Percentiles rank a stretch among this genome's conserved stretches.
phyloP scores from a whole-genome alignment of 2,797 vertebrate genomes.

The Erpetoichthys calabaricus region DNA sequence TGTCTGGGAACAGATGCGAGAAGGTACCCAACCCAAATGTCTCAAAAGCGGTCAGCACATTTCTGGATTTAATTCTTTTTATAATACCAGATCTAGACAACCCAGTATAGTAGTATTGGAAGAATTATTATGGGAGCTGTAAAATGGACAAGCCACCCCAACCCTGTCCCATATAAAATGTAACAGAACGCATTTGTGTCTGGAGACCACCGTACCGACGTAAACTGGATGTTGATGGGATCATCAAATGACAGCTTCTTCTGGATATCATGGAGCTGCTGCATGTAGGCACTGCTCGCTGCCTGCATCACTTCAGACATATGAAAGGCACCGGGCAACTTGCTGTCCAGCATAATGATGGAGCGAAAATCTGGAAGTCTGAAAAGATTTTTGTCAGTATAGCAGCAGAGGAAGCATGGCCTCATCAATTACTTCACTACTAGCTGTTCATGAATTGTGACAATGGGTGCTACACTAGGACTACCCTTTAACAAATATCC shows the following conservation, averaged over 20 bases:
- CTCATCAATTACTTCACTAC: background rate
- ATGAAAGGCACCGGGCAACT: conserved; percentile 60
- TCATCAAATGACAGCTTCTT: conserved; percentile 55
- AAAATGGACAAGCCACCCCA: too few relatives aligned
- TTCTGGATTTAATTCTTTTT: too few relatives aligned
- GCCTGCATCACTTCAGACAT: conserved; percentile 65
- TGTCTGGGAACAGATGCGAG: too few relatives aligned
- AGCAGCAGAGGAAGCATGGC: background rate
- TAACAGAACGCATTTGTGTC: too few relatives aligned
- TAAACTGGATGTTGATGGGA: conserved; percentile 82
- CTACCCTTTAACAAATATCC: background rate
- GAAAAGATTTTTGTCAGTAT: conserved; percentile 1
- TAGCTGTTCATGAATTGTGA: too few relatives aligned
- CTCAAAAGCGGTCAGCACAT: too few relatives aligned
- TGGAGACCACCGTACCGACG: conserved; percentile 52
- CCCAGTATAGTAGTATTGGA: too few relatives aligned
- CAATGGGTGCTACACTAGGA: background rate
- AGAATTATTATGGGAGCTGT: too few relatives aligned
- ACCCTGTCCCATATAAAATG: too few relatives aligned
- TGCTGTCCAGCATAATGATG: conserved; percentile 57
- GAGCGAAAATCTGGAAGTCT: conserved; percentile 68
- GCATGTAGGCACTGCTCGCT: conserved; percentile 45
- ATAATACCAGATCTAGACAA: too few relatives aligned
- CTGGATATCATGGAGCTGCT: conserved; percentile 50
- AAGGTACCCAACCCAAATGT: too few relatives aligned